These are phyloP conservation scores for Trichogramma pretiosum DNA, from an alignment of 1,140 invertebrate species.

Conservation along the genomic window DNA sequence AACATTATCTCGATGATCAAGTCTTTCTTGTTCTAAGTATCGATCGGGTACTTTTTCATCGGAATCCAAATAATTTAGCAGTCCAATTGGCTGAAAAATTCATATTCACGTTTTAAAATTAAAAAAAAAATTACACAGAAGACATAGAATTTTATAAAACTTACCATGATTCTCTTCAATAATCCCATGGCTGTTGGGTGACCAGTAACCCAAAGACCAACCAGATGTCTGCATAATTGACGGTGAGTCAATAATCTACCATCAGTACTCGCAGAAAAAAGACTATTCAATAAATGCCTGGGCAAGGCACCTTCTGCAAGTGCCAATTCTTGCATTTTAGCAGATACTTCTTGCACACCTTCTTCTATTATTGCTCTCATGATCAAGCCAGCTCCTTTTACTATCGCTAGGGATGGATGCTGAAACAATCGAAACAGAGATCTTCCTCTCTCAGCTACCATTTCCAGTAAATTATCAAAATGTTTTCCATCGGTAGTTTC, in stretches of 20 bases:
- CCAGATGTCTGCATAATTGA: slow-evolving; percentile 91
- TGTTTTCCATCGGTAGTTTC: slow-evolving; percentile 97
- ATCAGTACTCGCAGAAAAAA: slow-evolving; percentile 77
- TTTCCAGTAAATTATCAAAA: slow-evolving; percentile 89
- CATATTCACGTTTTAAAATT: not conserved
- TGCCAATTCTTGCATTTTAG: slow-evolving; percentile 91
- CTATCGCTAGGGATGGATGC: slow-evolving; percentile 94
- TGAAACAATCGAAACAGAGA: slow-evolving; percentile 91
- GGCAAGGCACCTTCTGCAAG: slow-evolving; percentile 95
- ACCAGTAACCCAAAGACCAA: slow-evolving; percentile 93
- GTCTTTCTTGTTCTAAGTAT: slow-evolving; percentile 61
- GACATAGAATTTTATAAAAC: not conserved
- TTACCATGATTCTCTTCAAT: slow-evolving; percentile 81
- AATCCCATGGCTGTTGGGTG: slow-evolving; percentile 86
- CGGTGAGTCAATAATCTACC: slow-evolving; percentile 71
- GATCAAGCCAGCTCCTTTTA: slow-evolving; percentile 94
- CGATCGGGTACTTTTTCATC: slow-evolving; percentile 73
- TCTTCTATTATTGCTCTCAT: slow-evolving; percentile 98
- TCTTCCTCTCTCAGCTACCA: slow-evolving; percentile 86
- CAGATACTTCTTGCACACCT: slow-evolving; percentile 80
- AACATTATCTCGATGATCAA: slow-evolving; percentile 87
- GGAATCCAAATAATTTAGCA: slow-evolving; percentile 85
- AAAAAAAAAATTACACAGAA: slow-evolving; percentile 12
- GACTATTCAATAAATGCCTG: slow-evolving; percentile 81
- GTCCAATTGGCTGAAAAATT: slow-evolving; percentile 63